Conservation (phyloP, 1,140 invertebrate genomes). For the Drosophila eugracilis region DNA sequence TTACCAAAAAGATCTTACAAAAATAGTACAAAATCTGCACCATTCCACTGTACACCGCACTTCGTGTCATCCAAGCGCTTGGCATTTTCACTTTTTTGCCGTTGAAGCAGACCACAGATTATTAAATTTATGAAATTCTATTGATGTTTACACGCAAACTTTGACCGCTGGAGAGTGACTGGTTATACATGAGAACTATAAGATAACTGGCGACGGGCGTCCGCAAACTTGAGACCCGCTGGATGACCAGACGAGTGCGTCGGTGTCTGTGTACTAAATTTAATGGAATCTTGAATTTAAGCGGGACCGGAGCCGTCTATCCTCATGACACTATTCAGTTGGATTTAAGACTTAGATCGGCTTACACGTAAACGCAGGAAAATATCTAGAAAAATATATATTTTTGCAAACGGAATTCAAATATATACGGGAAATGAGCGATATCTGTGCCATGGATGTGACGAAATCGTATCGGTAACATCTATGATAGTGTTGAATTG, state of each 20-base stretch:
- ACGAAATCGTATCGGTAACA: conserved; percentile 21
- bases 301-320: conserved; percentile 56
- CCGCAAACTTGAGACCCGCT: conserved; percentile 49
- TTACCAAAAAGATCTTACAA: background rate
- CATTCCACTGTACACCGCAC: conserved; percentile 56
- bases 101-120: conserved; percentile 65
- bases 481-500: conserved; percentile 42
- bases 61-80: conserved; percentile 49
- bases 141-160: conserved; percentile 82
- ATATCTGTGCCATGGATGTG: conserved; percentile 49
- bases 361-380: conserved; percentile 47
- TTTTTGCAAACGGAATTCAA: conserved; percentile 15
- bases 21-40: no score
- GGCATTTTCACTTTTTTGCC: conserved; percentile 73
- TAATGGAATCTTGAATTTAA: conserved; percentile 72
- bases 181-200: conserved; percentile 11
- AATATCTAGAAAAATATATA: background rate
- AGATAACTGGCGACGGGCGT: conserved; percentile 1
- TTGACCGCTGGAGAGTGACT: conserved; percentile 66
- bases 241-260: conserved; percentile 34
- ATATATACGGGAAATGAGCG: conserved; percentile 42
- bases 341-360: conserved; percentile 54
- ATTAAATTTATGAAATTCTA: conserved; percentile 84
- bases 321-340: conserved; percentile 59
- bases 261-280: conserved; percentile 72